Percentiles rank a stretch among this genome's conserved stretches.
Evolutionary conservation across 2,113 vertebrate genomes (phyloP).

Genomic region (Cryptomyrus ogoouensis): DNA sequence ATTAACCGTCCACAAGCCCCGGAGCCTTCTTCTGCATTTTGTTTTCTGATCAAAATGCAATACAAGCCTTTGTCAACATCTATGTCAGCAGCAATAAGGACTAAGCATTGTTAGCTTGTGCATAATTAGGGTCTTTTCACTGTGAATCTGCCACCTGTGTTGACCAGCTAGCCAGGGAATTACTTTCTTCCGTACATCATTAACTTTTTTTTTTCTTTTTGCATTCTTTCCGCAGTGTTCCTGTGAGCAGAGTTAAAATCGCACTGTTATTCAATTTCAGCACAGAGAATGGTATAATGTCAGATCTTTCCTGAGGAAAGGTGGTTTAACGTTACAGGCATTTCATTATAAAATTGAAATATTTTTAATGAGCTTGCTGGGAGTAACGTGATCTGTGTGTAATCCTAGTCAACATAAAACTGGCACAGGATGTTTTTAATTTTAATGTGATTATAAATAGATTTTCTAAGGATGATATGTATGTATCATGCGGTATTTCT

Average conservation of each 20-base stretch:
- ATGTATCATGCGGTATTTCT: not conserved
- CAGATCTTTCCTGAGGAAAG: not conserved
- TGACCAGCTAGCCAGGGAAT: conserved; percentile 38
- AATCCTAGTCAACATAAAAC: conserved; percentile 1
- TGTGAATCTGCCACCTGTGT: conserved; percentile 31
- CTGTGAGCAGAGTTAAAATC: not conserved
- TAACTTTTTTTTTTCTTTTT: not conserved
- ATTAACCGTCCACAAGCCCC: conserved; percentile 84
- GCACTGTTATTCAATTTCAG: not conserved
- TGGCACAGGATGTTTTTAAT: not conserved
- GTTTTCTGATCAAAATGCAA: conserved; percentile 77
- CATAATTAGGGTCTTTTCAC: conserved; percentile 45
- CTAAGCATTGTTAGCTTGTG: conserved; percentile 66
- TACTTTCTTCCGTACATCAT: not conserved
- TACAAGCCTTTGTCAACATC: conserved; percentile 63
- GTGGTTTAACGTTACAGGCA: not conserved
- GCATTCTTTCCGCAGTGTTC: not conserved
- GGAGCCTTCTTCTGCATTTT: conserved; percentile 77
- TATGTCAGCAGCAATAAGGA: conserved; percentile 69
- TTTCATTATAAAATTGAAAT: not conserved
- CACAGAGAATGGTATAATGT: not conserved
- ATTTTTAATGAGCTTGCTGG: not conserved
- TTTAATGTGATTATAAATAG: not conserved
- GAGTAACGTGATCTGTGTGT: not conserved
- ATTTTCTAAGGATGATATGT: not conserved